These are phyloP conservation scores for Alcedo quadribrachys DNA, from an alignment of 2,797 vertebrate genomes.

Conservation along the genomic window DNA sequence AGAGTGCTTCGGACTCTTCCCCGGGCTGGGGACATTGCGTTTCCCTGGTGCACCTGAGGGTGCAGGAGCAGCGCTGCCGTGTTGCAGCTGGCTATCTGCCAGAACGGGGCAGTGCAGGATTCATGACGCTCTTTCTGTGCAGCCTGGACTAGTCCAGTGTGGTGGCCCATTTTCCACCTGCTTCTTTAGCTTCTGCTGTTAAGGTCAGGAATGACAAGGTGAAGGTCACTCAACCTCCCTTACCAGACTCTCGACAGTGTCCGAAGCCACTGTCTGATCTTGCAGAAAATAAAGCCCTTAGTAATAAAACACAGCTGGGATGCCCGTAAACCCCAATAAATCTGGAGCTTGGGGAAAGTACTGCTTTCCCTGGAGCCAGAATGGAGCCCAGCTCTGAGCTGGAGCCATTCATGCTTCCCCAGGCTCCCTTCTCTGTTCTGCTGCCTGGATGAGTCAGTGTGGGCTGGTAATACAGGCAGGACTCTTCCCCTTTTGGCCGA, in stretches of 20 bases:
- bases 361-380: background rate
- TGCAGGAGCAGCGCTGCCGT: background rate
- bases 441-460: background rate
- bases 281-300: background rate
- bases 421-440: background rate
- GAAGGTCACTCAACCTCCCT: background rate
- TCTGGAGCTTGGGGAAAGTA: background rate
- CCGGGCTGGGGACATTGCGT: no score
- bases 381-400: background rate
- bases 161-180: background rate
- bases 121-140: accelerated
- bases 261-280: background rate
- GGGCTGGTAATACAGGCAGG: background rate
- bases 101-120: accelerated
- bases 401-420: background rate
- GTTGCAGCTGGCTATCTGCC: background rate
- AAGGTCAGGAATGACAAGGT: background rate
- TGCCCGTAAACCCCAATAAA: background rate
- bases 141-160: background rate
- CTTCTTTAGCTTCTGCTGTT: background rate
- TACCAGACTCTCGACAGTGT: background rate
- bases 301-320: background rate
- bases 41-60: no score
- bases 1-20: accelerated
- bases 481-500: accelerated